phyloP scores from a whole-genome alignment of 2,888 invertebrate species.

The Acholoe squamosa region DNA sequence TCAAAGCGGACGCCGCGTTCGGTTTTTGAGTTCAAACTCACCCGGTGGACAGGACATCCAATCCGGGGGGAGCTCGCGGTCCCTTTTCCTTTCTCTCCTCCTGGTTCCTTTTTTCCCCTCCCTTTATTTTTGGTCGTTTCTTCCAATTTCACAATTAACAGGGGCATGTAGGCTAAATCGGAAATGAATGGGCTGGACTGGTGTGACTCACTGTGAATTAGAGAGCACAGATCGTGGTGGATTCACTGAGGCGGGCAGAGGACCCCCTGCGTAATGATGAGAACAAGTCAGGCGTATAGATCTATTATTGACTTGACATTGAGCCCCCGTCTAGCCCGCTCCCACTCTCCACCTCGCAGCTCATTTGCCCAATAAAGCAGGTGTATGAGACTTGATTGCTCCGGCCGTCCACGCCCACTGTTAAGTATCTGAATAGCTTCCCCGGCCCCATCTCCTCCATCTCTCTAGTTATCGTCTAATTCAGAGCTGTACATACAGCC shows the following conservation, averaged over 20 bases:
- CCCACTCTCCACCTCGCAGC: slow-evolving; percentile 35
- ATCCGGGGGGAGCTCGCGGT: neutral
- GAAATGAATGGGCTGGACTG: slow-evolving; percentile 56
- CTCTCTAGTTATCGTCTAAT: slow-evolving; percentile 58
- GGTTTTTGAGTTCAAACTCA: slow-evolving; percentile 52
- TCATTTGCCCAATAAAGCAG: slow-evolving; percentile 62
- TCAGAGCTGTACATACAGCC: slow-evolving; percentile 40
- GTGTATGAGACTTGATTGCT: slow-evolving; percentile 52
- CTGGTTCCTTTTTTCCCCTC: neutral
- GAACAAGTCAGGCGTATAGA: slow-evolving; percentile 42
- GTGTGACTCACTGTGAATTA: slow-evolving; percentile 57
- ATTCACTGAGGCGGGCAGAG: neutral
- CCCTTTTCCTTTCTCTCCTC: neutral
- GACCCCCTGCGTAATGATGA: slow-evolving; percentile 23
- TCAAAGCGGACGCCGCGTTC: slow-evolving; percentile 15
- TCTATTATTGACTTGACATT: slow-evolving; percentile 56
- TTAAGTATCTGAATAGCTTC: slow-evolving; percentile 57
- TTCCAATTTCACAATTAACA: slow-evolving; percentile 60
- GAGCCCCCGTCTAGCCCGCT: slow-evolving; percentile 24
- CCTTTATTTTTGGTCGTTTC: slow-evolving; percentile 46
- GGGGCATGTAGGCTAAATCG: slow-evolving; percentile 62
- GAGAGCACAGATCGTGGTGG: slow-evolving; percentile 48
- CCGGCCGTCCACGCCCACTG: slow-evolving; percentile 55
- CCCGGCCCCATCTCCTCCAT: neutral
- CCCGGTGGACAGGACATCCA: slow-evolving; percentile 20